phyloP scores from a whole-genome alignment of 2,797 vertebrate species.

The Morus bassanus region DNA sequence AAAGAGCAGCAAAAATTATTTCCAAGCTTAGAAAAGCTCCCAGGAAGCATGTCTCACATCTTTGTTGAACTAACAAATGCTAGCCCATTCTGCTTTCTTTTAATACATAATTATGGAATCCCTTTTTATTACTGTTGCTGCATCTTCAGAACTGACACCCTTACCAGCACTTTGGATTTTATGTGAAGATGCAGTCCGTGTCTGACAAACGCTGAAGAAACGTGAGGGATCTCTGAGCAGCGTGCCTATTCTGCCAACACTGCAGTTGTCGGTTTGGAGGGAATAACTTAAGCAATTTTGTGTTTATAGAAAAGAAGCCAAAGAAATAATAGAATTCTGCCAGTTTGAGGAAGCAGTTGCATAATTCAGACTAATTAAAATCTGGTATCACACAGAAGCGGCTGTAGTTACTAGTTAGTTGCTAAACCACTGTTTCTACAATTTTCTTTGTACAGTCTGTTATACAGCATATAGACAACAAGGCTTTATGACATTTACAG shows the following conservation, averaged over 20 bases:
- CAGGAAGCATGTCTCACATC: not conserved
- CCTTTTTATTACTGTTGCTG: not conserved
- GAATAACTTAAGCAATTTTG: not conserved
- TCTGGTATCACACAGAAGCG: not conserved
- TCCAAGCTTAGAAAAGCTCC: not conserved
- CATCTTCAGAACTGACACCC: not conserved
- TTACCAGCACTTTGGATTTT: not conserved
- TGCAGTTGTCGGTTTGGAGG: not conserved
- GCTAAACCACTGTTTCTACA: not conserved
- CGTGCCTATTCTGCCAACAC: not conserved
- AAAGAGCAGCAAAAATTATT: not conserved
- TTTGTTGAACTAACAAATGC: not conserved
- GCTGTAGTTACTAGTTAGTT: not conserved
- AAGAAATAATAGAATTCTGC: slow-evolving; percentile 31
- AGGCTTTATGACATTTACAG: not conserved
- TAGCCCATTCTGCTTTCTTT: not conserved
- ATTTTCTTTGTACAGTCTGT: not conserved
- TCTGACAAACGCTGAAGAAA: slow-evolving; percentile 11
- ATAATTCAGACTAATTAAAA: not conserved
- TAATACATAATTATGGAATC: not conserved
- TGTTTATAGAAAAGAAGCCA: slow-evolving; percentile 38
- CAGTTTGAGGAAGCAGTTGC: not conserved
- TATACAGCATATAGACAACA: not conserved
- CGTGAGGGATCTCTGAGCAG: not conserved
- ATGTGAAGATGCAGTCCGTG: not conserved